A percentile compares a stretch with the other conserved stretches of the same genome.
These are phyloP conservation scores for Apamea epomidion DNA, from an alignment of 2,888 invertebrate species.

Conservation along the genomic window DNA sequence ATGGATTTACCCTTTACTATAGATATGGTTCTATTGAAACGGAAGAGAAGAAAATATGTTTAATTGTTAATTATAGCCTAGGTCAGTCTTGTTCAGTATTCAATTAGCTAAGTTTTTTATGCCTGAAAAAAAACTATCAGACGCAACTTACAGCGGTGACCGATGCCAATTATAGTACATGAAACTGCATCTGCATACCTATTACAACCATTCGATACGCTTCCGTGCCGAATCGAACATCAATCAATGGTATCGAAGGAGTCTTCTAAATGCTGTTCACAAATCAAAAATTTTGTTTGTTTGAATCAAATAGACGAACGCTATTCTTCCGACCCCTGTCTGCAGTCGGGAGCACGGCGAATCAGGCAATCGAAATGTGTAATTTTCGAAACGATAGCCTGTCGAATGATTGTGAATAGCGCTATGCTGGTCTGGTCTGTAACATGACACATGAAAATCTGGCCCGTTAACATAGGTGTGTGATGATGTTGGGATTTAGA, in stretches of 20 bases:
- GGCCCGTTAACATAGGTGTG: background rate
- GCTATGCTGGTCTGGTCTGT: background rate
- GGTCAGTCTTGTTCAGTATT: background rate
- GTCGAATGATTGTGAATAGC: no score
- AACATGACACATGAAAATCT: background rate
- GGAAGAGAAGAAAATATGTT: background rate
- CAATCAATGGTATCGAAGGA: no score
- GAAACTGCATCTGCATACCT: background rate
- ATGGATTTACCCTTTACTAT: background rate
- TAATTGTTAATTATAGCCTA: background rate
- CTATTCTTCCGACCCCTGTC: no score
- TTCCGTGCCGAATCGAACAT: no score
- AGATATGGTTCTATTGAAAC: slow-evolving; percentile 3
- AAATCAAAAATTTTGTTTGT: no score
- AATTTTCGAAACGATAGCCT: no score
- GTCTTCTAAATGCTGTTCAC: no score
- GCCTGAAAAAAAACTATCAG: background rate
- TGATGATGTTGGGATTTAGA: background rate
- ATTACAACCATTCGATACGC: no score
- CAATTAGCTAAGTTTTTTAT: background rate
- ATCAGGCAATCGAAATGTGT: no score
- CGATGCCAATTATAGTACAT: no score
- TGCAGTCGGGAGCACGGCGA: no score
- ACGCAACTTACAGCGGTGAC: background rate
- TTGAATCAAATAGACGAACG: no score